Evolutionary conservation across 2,888 invertebrate genomes (phyloP), one percentile per base, ranked within the genome.

Genomic region (Calameuta idolon): DNA sequence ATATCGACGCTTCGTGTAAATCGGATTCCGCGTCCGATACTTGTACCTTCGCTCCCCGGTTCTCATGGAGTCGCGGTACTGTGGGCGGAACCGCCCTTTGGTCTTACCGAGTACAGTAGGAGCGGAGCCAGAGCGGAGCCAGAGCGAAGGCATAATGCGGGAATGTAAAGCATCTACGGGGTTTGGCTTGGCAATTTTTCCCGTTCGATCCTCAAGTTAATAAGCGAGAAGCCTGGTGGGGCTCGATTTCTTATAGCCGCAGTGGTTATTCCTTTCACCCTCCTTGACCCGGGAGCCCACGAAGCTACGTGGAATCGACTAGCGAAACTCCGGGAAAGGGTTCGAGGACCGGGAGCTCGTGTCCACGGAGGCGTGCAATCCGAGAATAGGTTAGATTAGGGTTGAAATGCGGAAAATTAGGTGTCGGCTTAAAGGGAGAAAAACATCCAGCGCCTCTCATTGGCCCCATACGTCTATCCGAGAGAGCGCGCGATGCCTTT

Each of bases 1-100:
- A 89, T 89, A 89, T 89, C 86, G 86, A 85, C 74, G 73, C 74
- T 73, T 71, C 79, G 69, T 23, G 40, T 73, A 76, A 69, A 77
- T 80, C 83, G 69, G 80, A 79, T 78, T 69, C 76, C 71, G 30
- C 33, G 69, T 75, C 30, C 15, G 74, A 35, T 30, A 55, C 55
- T 76, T 69, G 12, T 75, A 31, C 74, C 12, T 0, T 4, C 4
- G 4, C 23, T 23, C 5, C 23, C 5, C 23, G 1, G 5, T 40
- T 40, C 23, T 23, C 40, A 5, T 5, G 5, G 15, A 55, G 40
- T 23, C 2, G 23, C 9, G 40, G 23, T 0, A 23, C 15, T 55
- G 23, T 55, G 23, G 23, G 23, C 9, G 55, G 15, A 55, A 9
- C 55, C 55, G 5, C 23, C 23, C 23, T 55, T 9, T 23, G 5